Evolutionary conservation across 2,888 invertebrate genomes (phyloP), one percentile per base, ranked within the genome.

Genomic region (Aporophyla lueneburgensis): DNA sequence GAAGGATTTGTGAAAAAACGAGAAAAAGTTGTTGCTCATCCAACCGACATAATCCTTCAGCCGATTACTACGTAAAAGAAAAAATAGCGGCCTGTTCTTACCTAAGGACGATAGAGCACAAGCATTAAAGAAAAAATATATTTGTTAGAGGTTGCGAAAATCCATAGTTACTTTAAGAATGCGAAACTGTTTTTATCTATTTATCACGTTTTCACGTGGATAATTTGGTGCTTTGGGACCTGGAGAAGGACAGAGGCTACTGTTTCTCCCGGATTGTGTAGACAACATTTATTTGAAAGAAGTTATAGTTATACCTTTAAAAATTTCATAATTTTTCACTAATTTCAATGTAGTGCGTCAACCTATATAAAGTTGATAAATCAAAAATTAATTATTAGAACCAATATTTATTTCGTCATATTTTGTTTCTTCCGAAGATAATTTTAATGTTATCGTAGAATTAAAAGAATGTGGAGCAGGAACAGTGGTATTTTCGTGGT

Each of bases 1-100:
- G 5, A 56, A 62, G 61, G 56, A 74, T 73, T 53, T 66, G 27
- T 24, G 10, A 56, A 66, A n/a, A 78, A 53, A 61, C n/a, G 24
- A 53, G 33, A 49, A 80, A 79, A 73, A 56, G 12, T 53, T 73
- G 51, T 51, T 66, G 61, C 66, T 74, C 66, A 67, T 51, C 19
- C 66, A 74, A 14, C 54, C 56, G 66, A 33, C 5, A 27, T 78
- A 73, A 80, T 67, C 56, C 43, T 62, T 24, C 10, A 67, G 51
- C 43, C 19, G 21, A 40, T 77, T 51, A 67, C 65, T 58, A 66
- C 5, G 7, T 49, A 40, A 27, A 56, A 61, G 16, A 51, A 62
- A 62, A 73, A 67, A 66, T 14, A 7, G 19, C 21, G 19, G 24
- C 24, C 14, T 24, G 27, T 51, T 66, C 40, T 19, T 61, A 24